Evolutionary conservation across 2,113 vertebrate species (phyloP).

Genomic region (Salvelinus sp.): DNA sequence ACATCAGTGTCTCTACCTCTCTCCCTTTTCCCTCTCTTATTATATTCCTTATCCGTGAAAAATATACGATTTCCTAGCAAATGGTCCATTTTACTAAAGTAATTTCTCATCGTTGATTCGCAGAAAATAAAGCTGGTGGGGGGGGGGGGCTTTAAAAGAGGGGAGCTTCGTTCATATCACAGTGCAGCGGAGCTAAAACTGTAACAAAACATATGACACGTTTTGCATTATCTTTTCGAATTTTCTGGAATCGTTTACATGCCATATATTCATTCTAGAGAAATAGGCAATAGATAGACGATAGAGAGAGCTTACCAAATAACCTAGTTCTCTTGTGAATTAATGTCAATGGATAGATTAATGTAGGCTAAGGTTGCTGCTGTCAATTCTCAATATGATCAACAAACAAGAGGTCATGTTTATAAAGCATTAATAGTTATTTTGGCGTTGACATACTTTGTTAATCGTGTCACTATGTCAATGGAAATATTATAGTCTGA

Average conservation of each 20-base stretch:
- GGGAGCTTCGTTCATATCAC: slow-evolving; percentile 33
- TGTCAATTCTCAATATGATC: background rate
- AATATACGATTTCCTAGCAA: slow-evolving; percentile 82
- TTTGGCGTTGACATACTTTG: background rate
- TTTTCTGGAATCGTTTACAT: slow-evolving; percentile 51
- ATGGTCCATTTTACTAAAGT: slow-evolving; percentile 70
- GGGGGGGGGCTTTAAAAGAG: background rate
- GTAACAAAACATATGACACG: slow-evolving; percentile 33
- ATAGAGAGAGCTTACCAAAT: slow-evolving; percentile 48
- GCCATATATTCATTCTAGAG: slow-evolving; percentile 58
- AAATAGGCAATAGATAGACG: slow-evolving; percentile 43
- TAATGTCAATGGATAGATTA: too few relatives aligned
- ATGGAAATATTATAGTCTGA: background rate
- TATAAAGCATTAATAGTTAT: background rate
- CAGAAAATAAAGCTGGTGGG: slow-evolving; percentile 55
- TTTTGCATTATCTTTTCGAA: slow-evolving; percentile 25
- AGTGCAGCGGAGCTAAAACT: slow-evolving; percentile 22
- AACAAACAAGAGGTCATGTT: background rate
- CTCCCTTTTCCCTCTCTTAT: slow-evolving; percentile 38
- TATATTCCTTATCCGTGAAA: slow-evolving; percentile 76
- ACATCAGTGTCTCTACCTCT: slow-evolving; percentile 76
- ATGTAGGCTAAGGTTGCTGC: background rate
- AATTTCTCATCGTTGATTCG: slow-evolving; percentile 66
- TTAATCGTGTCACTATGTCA: background rate
- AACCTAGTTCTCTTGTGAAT: slow-evolving; percentile 18